Evolutionary conservation across 2,113 vertebrate species (phyloP).

Genomic region (Dromas ardeola): DNA sequence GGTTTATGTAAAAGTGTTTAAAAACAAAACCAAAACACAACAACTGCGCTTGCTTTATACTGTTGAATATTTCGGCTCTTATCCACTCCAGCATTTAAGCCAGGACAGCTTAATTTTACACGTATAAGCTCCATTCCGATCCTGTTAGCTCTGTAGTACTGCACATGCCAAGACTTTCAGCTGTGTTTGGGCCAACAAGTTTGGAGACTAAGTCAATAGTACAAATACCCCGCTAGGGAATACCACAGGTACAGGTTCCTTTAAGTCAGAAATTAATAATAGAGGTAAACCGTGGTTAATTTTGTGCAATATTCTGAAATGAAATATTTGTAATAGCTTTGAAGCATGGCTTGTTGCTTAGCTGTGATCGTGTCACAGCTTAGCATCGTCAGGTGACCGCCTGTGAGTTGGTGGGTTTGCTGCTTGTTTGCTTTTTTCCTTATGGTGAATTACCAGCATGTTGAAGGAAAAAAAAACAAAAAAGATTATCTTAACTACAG

Average conservation of each 20-base stretch:
- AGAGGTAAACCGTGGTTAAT: neutral
- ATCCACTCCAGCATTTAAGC: neutral
- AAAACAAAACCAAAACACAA: too few species aligned
- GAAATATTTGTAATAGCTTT: neutral
- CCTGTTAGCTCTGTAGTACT: neutral
- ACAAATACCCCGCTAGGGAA: neutral
- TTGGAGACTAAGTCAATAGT: neutral
- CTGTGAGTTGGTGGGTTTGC: neutral
- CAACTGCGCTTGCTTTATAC: neutral
- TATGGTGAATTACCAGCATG: neutral
- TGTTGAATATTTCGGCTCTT: neutral
- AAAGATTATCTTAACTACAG: neutral
- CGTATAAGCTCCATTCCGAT: neutral
- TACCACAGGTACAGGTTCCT: neutral
- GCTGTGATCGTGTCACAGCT: too few species aligned
- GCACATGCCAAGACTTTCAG: neutral
- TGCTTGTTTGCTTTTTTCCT: neutral
- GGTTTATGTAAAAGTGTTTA: neutral
- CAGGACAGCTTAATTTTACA: neutral
- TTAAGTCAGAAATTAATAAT: neutral
- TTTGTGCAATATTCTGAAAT: neutral
- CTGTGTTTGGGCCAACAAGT: neutral
- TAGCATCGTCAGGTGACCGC: neutral
- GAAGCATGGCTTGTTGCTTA: neutral
- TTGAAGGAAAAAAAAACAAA: neutral